These are phyloP conservation scores for Theristicus caerulescens DNA, from an alignment of 2,113 vertebrate species.

Conservation along the genomic window DNA sequence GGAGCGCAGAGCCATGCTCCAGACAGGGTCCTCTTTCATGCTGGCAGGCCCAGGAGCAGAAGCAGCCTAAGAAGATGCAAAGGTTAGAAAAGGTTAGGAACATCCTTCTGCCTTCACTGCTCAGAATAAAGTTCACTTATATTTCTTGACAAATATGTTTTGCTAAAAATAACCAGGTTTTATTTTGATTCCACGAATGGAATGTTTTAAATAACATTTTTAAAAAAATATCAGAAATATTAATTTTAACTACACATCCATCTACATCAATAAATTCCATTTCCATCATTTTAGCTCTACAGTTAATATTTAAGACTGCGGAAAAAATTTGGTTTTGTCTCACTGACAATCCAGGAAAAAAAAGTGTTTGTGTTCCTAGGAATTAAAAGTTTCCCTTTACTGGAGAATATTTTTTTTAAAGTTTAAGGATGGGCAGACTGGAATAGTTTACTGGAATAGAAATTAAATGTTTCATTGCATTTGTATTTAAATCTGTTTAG, in stretches of 20 bases:
- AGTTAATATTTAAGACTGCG: not conserved
- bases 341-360: not conserved
- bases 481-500: not conserved
- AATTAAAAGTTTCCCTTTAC: not conserved
- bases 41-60: not conserved
- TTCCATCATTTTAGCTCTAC: not conserved
- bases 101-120: not conserved
- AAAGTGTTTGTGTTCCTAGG: not conserved
- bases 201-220: not conserved
- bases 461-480: not conserved
- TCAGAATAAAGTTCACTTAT: not conserved
- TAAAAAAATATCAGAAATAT: not conserved
- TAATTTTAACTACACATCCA: not conserved
- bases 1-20: accelerated
- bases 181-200: not conserved
- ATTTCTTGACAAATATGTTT: not conserved
- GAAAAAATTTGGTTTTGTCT: not conserved
- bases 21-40: accelerated
- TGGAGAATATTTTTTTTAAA: not conserved
- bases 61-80: not conserved
- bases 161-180: not conserved
- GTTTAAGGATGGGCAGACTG: not conserved
- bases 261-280: not conserved
- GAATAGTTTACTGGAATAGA: not conserved
- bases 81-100: not conserved